These are phyloP conservation scores for Panorpa germanica DNA, from an alignment of 2,888 invertebrate species.

Conservation along the genomic window DNA sequence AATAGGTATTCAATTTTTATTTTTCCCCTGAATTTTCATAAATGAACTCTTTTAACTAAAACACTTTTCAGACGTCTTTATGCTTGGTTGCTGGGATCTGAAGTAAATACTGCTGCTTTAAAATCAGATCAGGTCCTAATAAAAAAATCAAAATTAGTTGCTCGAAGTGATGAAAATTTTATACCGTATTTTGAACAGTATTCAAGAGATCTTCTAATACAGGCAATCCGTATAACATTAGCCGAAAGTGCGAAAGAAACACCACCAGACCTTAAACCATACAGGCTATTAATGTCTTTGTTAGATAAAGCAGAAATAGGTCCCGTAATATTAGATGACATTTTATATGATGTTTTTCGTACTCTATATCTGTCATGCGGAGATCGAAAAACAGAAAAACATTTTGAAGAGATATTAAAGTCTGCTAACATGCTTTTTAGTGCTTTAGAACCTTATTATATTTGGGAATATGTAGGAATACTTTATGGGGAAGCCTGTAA, in stretches of 20 bases:
- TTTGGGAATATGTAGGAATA: conserved; percentile 63
- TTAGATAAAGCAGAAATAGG: conserved; percentile 79
- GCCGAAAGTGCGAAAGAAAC: conserved; percentile 30
- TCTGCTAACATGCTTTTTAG: conserved; percentile 70
- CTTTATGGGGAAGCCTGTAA: conserved; percentile 38
- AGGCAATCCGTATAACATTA: conserved; percentile 40
- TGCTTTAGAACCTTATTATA: conserved; percentile 65
- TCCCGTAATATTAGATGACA: conserved; percentile 52
- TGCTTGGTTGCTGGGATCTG: conserved; percentile 65
- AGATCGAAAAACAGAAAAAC: conserved; percentile 26
- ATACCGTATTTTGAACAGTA: conserved; percentile 42
- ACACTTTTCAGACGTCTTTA: conserved; percentile 47
- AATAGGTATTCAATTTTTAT: conserved; percentile 50
- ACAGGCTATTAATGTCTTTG: conserved; percentile 62
- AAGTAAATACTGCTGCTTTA: conserved; percentile 32
- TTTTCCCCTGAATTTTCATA: no score
- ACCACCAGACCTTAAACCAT: conserved; percentile 45
- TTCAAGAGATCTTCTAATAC: conserved; percentile 44
- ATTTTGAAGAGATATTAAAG: conserved; percentile 56
- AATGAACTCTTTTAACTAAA: no score
- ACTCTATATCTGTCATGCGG: conserved; percentile 32
- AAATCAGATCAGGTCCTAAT: conserved; percentile 21
- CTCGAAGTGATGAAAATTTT: no score
- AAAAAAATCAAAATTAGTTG: no score
- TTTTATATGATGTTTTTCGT: conserved; percentile 60